Evolutionary conservation across 2,888 invertebrate genomes (phyloP).

Genomic region (Erebia palarica): DNA sequence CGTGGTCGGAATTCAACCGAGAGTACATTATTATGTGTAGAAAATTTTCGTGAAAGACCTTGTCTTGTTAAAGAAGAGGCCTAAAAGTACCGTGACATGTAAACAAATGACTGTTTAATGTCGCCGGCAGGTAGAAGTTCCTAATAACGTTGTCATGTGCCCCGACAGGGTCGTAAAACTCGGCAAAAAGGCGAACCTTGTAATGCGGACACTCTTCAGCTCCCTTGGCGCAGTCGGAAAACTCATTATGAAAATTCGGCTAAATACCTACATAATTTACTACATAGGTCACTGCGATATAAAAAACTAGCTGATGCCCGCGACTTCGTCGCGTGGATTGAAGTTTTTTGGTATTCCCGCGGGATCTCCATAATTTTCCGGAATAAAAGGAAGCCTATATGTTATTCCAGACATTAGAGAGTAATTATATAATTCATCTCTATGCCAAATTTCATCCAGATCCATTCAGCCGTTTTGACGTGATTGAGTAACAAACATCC

Average conservation of each 20-base stretch:
- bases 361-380: too few species aligned
- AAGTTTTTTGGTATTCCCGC: neutral
- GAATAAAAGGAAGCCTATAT: too few species aligned
- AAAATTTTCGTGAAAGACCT: too few species aligned
- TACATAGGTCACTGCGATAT: neutral
- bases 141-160: constrained; percentile 39
- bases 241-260: constrained; percentile 39
- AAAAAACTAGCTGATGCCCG: neutral
- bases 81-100: constrained; percentile 15
- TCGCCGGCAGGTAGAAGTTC: constrained; percentile 28
- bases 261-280: neutral
- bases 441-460: too few species aligned
- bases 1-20: too few species aligned
- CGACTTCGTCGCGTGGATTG: neutral
- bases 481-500: too few species aligned
- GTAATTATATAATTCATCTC: too few species aligned
- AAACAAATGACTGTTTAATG: constrained; percentile 23
- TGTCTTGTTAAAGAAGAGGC: neutral
- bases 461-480: too few species aligned
- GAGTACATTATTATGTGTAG: too few species aligned
- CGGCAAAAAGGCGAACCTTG: constrained; percentile 39
- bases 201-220: constrained; percentile 34
- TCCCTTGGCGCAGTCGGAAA: constrained; percentile 36
- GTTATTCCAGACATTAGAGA: too few species aligned
- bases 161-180: constrained; percentile 40